Base-by-base conservation (phyloP, 1,140 invertebrate species). In the Calosoma granatense region DNA sequence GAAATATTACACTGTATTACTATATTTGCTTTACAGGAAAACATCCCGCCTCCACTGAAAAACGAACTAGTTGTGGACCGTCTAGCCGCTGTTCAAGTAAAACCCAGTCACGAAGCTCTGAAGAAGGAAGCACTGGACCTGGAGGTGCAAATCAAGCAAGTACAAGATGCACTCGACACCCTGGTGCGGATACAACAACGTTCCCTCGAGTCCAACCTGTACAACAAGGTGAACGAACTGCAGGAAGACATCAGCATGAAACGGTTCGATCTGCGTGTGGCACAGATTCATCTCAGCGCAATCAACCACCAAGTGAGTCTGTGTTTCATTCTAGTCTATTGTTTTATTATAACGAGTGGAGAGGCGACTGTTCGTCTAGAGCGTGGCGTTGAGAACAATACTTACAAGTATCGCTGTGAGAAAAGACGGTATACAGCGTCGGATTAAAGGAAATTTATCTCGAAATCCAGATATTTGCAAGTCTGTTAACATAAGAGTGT, bases 221-320 rank as follows among this genome's bases (percentile, higher is more conserved):
- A 86, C 73, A 93, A 90, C 66, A 97, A 96, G 79, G 91, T 89
- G 56, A 95, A 95, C 70, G 93, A 97, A 75, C 74, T 92, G 19
- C 88, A 97, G 75, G 92, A 96, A 73, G 93, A 97, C 66, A 90
- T 97, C 70, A 94, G 91, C 63, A 81, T 92, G 75, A 96, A 96
- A 74, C 83, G 89, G 64, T 96, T 94, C 70, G 92, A 97, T 74
- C 81, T 95, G 53, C 82, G 90, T 54, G 86, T 92, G 20, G 90
- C 92, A 21, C 91, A 94, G 71, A 82, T 97, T 55, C 92, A 94
- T 72, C 77, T 96, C 20, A 85, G 90, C 22, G 90, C 92, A 20
- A 83, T 95, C 21, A 83, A 86, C 75, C 85, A 91, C 58, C 92
- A 95, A 85, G 92, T 94, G 81, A 80, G 73, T 67, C 23, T 20